Evolutionary conservation across 2,888 invertebrate species (phyloP).

Genomic region (Achlya flavicornis): DNA sequence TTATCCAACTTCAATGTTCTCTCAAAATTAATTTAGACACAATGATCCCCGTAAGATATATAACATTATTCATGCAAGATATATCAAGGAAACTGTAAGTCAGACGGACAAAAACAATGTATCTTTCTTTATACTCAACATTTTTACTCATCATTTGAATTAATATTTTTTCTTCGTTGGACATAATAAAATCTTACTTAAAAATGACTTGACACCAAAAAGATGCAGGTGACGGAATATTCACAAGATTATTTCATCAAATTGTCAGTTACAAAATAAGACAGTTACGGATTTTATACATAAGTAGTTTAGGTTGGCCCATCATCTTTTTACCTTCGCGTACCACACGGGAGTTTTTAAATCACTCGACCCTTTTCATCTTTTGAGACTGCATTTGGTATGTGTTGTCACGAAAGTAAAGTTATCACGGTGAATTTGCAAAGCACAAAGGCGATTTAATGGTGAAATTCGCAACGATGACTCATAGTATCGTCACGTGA

Average conservation of each 20-base stretch:
- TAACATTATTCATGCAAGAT: too few relatives aligned
- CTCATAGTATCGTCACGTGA: neutral
- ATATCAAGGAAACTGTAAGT: too few relatives aligned
- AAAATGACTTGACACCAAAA: neutral
- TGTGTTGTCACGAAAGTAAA: conserved; percentile 29
- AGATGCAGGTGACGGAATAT: neutral
- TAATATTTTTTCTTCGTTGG: neutral
- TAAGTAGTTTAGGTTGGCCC: neutral
- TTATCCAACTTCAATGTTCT: too few relatives aligned
- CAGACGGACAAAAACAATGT: too few relatives aligned
- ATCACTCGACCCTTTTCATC: conserved; percentile 46
- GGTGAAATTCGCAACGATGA: conserved; percentile 25
- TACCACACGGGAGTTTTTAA: conserved; percentile 26
- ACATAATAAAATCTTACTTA: neutral
- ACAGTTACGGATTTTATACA: too few relatives aligned
- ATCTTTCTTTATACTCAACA: neutral
- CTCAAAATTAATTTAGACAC: too few relatives aligned
- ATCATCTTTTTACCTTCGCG: conserved; percentile 17
- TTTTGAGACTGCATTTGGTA: conserved; percentile 30
- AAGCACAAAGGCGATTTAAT: conserved; percentile 16
- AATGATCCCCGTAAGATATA: too few relatives aligned
- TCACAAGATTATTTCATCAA: neutral
- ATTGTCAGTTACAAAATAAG: neutral
- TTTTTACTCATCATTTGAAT: too few relatives aligned
- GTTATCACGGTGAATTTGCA: conserved; percentile 26